Base-by-base conservation (phyloP, 1,140 invertebrate genomes). In the Drosophila pectinifera region DNA sequence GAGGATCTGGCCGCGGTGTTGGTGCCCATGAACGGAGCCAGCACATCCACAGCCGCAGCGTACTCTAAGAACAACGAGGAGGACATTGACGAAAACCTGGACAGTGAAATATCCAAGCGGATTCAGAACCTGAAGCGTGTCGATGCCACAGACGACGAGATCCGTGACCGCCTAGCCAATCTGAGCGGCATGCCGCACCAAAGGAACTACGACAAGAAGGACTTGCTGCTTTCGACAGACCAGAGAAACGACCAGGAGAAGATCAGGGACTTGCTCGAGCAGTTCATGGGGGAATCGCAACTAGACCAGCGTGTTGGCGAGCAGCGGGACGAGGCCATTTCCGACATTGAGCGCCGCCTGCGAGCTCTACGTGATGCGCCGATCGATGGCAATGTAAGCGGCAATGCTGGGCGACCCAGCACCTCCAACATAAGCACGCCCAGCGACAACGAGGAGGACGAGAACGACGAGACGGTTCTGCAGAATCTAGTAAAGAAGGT, bases 221-320 rank as follows among this genome's bases (percentile, higher is more conserved):
- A 92, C 48, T 41, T 92, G 16, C 55, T 92, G 4, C 46, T 91
- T 5, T 74, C 84, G 36, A 92, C 82, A 16, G 94, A 94, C 73
- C 89, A 86, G 62, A 93, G 93, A 83, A 94, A 93, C 58, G 94
- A 95, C 75, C 93, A 95, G 73, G 94, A 95, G 73, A 95, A 95
- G 92, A 93, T 93, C 20, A 93, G 95, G 80, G 94, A 95, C 77
- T 81, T 95, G 16, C 63, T 96, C 14, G 93, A 93, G 48, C 93
- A 95, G 68, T 95, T 94, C 73, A 73, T 94, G 62, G 93, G 93
- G 20, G 94, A 95, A 91, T 81, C 93, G 5, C 91, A 93, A 53
- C 93, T 95, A 43, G 93, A 94, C 69, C 91, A 86, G 70, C 81
- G 93, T 49, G 64, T 80, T 1, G 72, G 92, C 13, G 91, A 93